These are phyloP conservation scores for Chymomyza costata DNA, from an alignment of 1,140 invertebrate species.

Conservation along the genomic window DNA sequence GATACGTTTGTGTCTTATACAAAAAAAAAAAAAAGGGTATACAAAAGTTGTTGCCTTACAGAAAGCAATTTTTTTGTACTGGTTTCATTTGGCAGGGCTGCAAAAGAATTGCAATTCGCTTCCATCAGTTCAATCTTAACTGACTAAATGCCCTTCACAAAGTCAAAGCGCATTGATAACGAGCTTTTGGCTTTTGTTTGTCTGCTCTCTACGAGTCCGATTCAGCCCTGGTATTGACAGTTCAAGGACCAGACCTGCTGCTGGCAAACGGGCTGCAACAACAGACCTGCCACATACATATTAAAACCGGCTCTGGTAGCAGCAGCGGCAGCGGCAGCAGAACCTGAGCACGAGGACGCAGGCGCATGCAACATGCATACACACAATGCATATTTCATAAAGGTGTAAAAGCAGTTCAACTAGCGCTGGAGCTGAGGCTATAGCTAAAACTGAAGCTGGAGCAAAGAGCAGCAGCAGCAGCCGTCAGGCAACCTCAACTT, in stretches of 20 bases:
- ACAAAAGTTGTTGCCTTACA: no score
- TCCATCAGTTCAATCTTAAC: conserved; percentile 22
- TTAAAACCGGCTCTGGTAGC: conserved; percentile 26
- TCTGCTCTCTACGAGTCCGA: conserved; percentile 3
- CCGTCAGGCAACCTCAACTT: no score
- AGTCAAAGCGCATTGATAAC: no score
- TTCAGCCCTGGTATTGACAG: conserved; percentile 34
- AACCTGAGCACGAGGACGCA: no score
- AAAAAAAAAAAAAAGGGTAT: no score
- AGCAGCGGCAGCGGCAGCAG: conserved; percentile 19
- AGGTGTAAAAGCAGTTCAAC: conserved; percentile 10
- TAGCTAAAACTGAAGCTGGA: conserved; percentile 26
- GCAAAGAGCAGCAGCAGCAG: not conserved
- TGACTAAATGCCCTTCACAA: no score
- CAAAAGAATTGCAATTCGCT: not conserved
- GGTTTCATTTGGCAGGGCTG: conserved; percentile 5
- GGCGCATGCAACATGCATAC: no score
- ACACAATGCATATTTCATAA: conserved; percentile 31
- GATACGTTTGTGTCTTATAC: no score
- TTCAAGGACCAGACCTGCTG: conserved; percentile 58
- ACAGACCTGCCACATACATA: conserved; percentile 36
- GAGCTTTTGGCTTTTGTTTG: conserved; percentile 19
- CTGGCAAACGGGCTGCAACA: conserved; percentile 57
- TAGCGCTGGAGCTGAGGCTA: conserved; percentile 2
- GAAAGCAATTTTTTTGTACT: no score